Evolutionary conservation across 1,140 invertebrate genomes (phyloP), one percentile per base, ranked within the genome.

Genomic region (Eumeta japonica): DNA sequence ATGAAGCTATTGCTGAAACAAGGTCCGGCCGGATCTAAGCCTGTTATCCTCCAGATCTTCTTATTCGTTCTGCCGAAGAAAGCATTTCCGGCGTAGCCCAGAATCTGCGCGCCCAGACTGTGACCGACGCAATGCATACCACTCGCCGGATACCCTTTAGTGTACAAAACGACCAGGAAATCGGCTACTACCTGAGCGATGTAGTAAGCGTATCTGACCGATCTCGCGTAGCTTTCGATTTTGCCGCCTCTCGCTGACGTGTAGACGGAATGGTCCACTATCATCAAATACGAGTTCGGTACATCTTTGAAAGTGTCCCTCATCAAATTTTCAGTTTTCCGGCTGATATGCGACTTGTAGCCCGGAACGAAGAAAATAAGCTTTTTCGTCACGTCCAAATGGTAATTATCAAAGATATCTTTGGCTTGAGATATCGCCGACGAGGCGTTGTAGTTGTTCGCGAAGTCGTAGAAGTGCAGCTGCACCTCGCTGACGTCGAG

Each of bases 21-120:
- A 4, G 83, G 83, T 10, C 82, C 79, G 1, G 83, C 83, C 20
- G 83, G 82, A 59, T 86, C 83, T 3, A 82, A 43, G 0, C 75
- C 81, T 2, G 79, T 81, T 17, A 81, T 74, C 19, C 80, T 51
- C 54, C 56, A 58, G 18, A 72, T 37, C 30, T 58, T 66, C 16
- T 73, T 60, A 1, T 28, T 35, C 1, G 68, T 70, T 5, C 38
- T 13, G 24, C 58, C 52, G 3, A 37, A 54, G 34, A 62, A 70
- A 2, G 27, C 46, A 7, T 55, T 55, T 2, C 71, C 77, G 14
- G 64, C 62, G 24, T 66, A 65, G 2, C 73, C 76, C 1, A 76
- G 44, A 32, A 77, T 70, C 36, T 79, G 76, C 16, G 62, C 62
- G n/a, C 76, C 77, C 16, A 79, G 54, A 28, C 76, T 78, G 35